Percentiles rank a stretch among this genome's conserved stretches.
Evolutionary conservation across 2,888 invertebrate genomes (phyloP).

Genomic region (Mystacides longicornis): DNA sequence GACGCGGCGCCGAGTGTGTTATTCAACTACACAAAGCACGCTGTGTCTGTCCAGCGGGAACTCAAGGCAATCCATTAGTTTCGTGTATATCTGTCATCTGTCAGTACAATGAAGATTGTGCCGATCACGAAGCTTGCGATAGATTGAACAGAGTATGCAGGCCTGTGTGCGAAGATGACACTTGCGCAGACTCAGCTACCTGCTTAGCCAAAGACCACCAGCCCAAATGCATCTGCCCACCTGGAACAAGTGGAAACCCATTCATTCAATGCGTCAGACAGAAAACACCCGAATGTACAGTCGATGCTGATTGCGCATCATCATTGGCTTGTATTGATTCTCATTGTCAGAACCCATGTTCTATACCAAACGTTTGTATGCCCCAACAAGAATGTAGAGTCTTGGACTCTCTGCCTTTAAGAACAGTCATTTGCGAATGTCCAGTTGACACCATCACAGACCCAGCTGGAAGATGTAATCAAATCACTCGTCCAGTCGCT

Average conservation of each 20-base stretch:
- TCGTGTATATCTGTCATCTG: constrained; percentile 79
- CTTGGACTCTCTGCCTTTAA: constrained; percentile 68
- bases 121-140: constrained; percentile 77
- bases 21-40: constrained; percentile 69
- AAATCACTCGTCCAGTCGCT: constrained; percentile 45
- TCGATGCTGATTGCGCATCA: constrained; percentile 70
- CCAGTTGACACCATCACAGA: constrained; percentile 73
- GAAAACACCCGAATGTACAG: constrained; percentile 55
- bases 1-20: constrained; percentile 69
- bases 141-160: constrained; percentile 75
- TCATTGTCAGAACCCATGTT: constrained; percentile 72
- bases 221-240: constrained; percentile 67
- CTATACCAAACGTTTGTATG: constrained; percentile 62
- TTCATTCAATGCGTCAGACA: constrained; percentile 55
- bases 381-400: constrained; percentile 73
- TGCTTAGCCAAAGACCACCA: constrained; percentile 71
- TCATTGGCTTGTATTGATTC: constrained; percentile 70
- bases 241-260: constrained; percentile 73
- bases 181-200: constrained; percentile 71
- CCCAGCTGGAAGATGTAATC: constrained; percentile 62
- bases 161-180: constrained; percentile 73
- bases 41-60: constrained; percentile 78
- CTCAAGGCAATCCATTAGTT: constrained; percentile 73
- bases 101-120: constrained; percentile 85
- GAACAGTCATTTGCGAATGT: constrained; percentile 82